phyloP scores from a whole-genome alignment of 2,113 vertebrate genomes.

The Hippocampus mohnikei region DNA sequence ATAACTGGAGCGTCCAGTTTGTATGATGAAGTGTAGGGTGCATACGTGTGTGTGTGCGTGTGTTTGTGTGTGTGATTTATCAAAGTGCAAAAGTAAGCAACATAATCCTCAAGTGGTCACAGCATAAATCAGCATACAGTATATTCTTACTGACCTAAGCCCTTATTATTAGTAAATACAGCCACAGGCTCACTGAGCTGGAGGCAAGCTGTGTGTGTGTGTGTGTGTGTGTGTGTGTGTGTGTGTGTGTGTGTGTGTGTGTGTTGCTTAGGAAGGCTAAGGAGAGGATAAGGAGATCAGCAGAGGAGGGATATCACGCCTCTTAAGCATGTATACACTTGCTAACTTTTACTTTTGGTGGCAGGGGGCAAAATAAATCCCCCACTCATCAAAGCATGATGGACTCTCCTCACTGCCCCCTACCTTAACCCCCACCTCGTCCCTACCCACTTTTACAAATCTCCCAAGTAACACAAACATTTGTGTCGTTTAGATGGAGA shows the following conservation, averaged over 20 bases:
- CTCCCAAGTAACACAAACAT: constrained; percentile 36
- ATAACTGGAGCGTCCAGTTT: background rate
- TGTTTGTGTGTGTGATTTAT: constrained; percentile 57
- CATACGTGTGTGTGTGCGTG: no score
- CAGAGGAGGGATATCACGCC: constrained; percentile 67
- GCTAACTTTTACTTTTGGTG: constrained; percentile 61
- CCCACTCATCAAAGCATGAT: constrained; percentile 53
- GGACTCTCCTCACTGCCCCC: constrained; percentile 24
- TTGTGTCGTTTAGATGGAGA: constrained; percentile 30
- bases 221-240: constrained; percentile 34
- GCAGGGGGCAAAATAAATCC: constrained; percentile 59
- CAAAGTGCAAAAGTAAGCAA: constrained; percentile 71
- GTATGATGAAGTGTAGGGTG: constrained; percentile 17
- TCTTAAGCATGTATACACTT: constrained; percentile 70
- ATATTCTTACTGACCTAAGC: constrained; percentile 74
- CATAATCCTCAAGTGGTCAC: constrained; percentile 70
- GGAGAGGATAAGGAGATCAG: constrained; percentile 70
- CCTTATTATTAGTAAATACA: constrained; percentile 79
- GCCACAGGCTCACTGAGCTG: constrained; percentile 58
- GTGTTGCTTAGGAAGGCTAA: constrained; percentile 62
- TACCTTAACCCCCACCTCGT: background rate
- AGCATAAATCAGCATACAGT: constrained; percentile 74
- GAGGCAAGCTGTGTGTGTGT: constrained; percentile 49
- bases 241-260: constrained; percentile 24
- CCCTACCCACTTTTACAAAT: constrained; percentile 20